Base-by-base conservation (phyloP, 2,113 vertebrate genomes). In the Pandion haliaetus region DNA sequence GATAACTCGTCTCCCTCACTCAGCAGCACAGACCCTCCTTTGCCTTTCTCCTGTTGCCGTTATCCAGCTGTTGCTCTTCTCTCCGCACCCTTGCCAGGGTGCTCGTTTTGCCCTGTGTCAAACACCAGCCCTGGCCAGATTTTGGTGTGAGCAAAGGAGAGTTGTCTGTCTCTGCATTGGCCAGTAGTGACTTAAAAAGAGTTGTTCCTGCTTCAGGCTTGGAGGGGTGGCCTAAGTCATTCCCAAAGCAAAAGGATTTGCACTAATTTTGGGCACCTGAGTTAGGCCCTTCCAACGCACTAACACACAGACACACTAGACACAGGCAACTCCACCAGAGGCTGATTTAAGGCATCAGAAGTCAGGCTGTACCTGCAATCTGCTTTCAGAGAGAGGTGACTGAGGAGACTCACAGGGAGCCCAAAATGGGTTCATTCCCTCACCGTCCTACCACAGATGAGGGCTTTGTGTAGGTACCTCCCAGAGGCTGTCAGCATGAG, bases 391-490 rank as follows among this genome's bases (percentile, higher is more conserved):
- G 58, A 10, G 65, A 57, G 17, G 40, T 76, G 83, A 25, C 58
- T 25, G 55, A 65, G 80, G 23, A 49, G 26, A 12, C 54, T 42
- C n/a, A 1, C 20, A 49, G 47, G 42, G 63, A 70, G 31, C 54
- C 77, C 7, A 1, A 14, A 21, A 6, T 1, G 54, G 54, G 25
- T 61, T 72, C 5, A 7, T 85, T 73, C n/a, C 52, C 23, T 83
- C 76, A 3, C 32, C 8, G 5, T 70, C 83, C 77, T 70, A 1
- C n/a, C 0, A 0, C 50, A 31, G n/a, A 52, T 34, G 36, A 54
- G 86, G 47, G 32, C 69, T 86, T 67, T 78, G 44, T 63, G 34
- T n/a, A 31, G 66, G 70, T 78, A 82, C 32, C 71, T 92, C 66
- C 29, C 45, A 12, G 61, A 55, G 76, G 23, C 42, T n/a, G 58